Conservation (phyloP, 2,113 vertebrate species). For the Helogale parvula region DNA sequence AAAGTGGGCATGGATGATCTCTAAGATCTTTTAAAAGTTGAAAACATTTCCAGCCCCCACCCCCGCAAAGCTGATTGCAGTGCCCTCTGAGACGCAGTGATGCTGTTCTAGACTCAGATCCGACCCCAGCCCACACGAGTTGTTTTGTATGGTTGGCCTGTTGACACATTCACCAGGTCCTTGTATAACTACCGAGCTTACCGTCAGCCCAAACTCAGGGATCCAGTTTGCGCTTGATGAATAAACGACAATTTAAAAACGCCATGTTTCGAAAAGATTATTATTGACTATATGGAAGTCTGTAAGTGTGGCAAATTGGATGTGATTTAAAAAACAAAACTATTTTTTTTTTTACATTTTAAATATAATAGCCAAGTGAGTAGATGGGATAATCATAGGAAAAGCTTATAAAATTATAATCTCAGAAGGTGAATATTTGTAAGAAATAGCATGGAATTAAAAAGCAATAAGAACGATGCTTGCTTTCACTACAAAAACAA, state of each 20-base stretch:
- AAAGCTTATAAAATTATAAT: constrained; percentile 72
- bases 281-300: constrained; percentile 28
- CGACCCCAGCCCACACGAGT: too few relatives aligned
- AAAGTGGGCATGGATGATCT: not conserved
- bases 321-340: not conserved
- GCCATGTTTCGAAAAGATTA: not conserved
- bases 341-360: constrained; percentile 31
- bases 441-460: constrained; percentile 57
- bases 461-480: constrained; percentile 58
- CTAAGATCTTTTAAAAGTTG: not conserved
- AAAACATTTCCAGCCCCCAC: not conserved
- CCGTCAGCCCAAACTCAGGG: not conserved
- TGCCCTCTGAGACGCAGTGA: not conserved
- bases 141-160: not conserved
- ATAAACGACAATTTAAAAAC: not conserved
- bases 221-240: not conserved
- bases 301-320: constrained; percentile 66
- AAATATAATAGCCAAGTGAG: not conserved
- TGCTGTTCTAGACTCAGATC: too few relatives aligned
- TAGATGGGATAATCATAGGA: constrained; percentile 61
- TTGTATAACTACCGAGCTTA: not conserved
- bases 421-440: constrained; percentile 63
- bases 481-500: constrained; percentile 9
- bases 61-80: not conserved
- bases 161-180: not conserved